These are phyloP conservation scores for Rhabdophis nuchalis DNA, from an alignment of 2,797 vertebrate genomes.

Conservation along the genomic window DNA sequence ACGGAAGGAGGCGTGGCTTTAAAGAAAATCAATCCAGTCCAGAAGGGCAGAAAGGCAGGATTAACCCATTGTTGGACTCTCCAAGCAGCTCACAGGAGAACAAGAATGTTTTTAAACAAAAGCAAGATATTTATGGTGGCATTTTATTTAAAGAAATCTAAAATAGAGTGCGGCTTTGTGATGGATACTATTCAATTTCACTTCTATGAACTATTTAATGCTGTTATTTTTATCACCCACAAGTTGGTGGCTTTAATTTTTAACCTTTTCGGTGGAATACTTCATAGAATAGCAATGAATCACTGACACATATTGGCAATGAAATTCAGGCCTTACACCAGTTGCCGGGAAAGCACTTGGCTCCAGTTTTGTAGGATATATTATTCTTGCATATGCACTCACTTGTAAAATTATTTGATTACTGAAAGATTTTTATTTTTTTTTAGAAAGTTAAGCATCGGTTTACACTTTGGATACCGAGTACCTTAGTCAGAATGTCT, in stretches of 20 bases:
- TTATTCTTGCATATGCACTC: conserved; percentile 14
- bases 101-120: conserved; percentile 49
- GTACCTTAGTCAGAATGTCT: conserved; percentile 62
- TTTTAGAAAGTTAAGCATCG: conserved; percentile 60
- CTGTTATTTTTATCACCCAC: conserved; percentile 56
- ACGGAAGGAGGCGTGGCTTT: no score
- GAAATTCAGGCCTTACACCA: conserved; percentile 44
- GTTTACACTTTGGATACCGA: conserved; percentile 65
- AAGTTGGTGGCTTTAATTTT: conserved; percentile 51
- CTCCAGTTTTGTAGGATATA: conserved; percentile 21
- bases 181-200: conserved; percentile 56
- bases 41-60: no score
- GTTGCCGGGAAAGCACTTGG: conserved; percentile 14
- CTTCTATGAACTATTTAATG: conserved; percentile 64
- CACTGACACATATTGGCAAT: conserved; percentile 73
- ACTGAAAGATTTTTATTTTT: conserved; percentile 35
- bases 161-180: conserved; percentile 52
- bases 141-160: conserved; percentile 46
- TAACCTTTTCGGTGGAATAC: conserved; percentile 73
- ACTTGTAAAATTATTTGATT: conserved; percentile 23
- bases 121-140: conserved; percentile 54
- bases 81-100: no score
- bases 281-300: conserved; percentile 76
- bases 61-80: no score
- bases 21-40: no score